Percentiles rank a stretch among this genome's conserved stretches.
Conservation (phyloP, 2,797 vertebrate genomes). For the Zenarchopterus dispar region DNA sequence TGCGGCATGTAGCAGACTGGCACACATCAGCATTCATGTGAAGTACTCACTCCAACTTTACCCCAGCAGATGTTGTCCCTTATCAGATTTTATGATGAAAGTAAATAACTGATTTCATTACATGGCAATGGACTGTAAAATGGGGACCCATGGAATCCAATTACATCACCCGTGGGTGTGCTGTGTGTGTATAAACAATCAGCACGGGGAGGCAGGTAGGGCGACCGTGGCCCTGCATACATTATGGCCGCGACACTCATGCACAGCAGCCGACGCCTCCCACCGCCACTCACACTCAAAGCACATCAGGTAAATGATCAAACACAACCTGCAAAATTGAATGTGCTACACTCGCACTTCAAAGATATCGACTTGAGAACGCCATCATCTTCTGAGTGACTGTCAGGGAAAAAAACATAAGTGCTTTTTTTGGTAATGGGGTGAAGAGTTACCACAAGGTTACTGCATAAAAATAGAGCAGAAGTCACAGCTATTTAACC, state of each 20-base stretch:
- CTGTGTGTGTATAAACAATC: conserved; percentile 62
- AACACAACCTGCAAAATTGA: conserved; percentile 77
- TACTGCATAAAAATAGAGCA: conserved; percentile 20
- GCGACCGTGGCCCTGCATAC: conserved; percentile 49
- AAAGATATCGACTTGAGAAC: conserved; percentile 68
- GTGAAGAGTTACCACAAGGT: conserved; percentile 38
- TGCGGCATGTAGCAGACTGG: conserved; percentile 8
- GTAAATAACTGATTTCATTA: conserved; percentile 82
- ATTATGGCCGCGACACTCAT: conserved; percentile 38
- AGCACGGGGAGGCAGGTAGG: conserved; percentile 52
- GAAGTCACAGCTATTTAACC: conserved; percentile 14
- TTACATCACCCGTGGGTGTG: conserved; percentile 73
- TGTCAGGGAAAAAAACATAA: conserved; percentile 45
- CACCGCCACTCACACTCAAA: conserved; percentile 31
- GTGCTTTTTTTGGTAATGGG: conserved; percentile 26
- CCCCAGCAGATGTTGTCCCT: conserved; percentile 70
- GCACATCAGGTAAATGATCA: conserved; percentile 70
- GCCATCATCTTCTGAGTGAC: conserved; percentile 46
- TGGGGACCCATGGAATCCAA: conserved; percentile 74
- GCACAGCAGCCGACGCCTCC: conserved; percentile 36
- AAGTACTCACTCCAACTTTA: conserved; percentile 59
- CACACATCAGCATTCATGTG: conserved; percentile 66
- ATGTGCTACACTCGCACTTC: conserved; percentile 59
- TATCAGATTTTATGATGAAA: conserved; percentile 76
- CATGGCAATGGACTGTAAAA: conserved; percentile 76